A percentile compares a stretch with the other conserved stretches of the same genome.
These are phyloP conservation scores for Pluvianellus socialis DNA, from an alignment of 2,113 vertebrate species.

Conservation along the genomic window DNA sequence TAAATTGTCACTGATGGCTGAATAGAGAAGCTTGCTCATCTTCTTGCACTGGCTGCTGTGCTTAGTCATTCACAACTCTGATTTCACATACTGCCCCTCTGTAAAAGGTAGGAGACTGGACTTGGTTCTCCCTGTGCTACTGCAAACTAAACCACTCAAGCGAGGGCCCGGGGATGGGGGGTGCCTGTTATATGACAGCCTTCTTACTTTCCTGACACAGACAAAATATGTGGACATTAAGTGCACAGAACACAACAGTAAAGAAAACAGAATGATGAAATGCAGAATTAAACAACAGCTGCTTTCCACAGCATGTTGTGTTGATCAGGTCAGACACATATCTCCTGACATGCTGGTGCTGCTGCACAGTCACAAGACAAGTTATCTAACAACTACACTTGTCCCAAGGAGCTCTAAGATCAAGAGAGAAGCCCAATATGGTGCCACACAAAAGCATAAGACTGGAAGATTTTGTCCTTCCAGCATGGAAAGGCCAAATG, in stretches of 20 bases:
- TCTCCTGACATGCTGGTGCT: not conserved
- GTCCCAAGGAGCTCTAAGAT: not conserved
- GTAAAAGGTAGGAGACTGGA: conserved; percentile 8
- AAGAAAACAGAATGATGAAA: not conserved
- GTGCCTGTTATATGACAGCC: not conserved
- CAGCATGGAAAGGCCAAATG: not conserved
- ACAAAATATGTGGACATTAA: not conserved
- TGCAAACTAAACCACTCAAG: not conserved
- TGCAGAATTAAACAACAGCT: not conserved
- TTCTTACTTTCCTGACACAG: not conserved
- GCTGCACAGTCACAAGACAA: not conserved
- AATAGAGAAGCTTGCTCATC: not conserved
- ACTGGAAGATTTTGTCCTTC: not conserved
- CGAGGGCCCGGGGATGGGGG: fast-evolving
- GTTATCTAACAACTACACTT: not conserved
- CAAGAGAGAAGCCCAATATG: not conserved
- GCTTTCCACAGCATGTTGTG: not conserved
- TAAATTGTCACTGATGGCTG: not conserved
- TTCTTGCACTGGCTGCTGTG: not conserved
- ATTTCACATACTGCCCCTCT: conserved; percentile 11
- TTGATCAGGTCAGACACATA: not conserved
- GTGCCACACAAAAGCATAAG: not conserved
- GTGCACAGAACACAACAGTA: not conserved
- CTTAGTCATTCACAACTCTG: conserved; percentile 12
- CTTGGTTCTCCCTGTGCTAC: not conserved